These are phyloP conservation scores for Pocillopora meandrina DNA, from an alignment of 92 coral and sea anemone genomes.

Conservation along the genomic window DNA sequence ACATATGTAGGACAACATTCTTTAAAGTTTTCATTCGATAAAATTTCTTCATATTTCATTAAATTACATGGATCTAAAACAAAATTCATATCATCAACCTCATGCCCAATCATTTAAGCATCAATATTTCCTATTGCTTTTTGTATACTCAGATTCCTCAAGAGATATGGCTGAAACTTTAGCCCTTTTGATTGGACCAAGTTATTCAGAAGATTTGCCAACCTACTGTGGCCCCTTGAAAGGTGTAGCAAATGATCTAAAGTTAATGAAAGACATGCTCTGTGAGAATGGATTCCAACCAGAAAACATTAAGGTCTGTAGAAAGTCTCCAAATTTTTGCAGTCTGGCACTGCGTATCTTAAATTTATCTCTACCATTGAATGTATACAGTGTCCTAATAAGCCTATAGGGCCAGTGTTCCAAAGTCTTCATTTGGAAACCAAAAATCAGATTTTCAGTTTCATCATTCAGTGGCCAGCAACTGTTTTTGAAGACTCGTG, in stretches of 20 bases:
- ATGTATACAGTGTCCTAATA: no score
- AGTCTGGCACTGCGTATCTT: not conserved
- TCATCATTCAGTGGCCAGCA: not conserved
- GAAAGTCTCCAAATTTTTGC: not conserved
- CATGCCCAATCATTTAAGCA: no score
- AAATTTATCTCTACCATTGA: not conserved
- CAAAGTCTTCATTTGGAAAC: no score
- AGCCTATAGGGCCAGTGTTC: no score
- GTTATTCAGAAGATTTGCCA: slow-evolving; percentile 2
- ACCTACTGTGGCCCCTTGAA: not conserved
- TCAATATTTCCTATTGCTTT: not conserved
- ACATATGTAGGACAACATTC: no score
- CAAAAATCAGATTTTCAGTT: no score
- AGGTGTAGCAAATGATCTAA: slow-evolving; percentile 19
- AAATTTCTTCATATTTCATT: no score
- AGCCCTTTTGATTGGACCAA: slow-evolving; percentile 35
- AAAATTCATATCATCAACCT: no score
- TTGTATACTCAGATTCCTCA: not conserved
- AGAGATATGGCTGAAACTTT: not conserved
- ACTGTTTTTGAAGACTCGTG: no score
- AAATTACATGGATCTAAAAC: no score
- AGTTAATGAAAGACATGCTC: slow-evolving; percentile 13
- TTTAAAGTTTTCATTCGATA: no score
- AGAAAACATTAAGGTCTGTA: slow-evolving; percentile 20
- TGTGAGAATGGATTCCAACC: slow-evolving; percentile 8